Percentiles rank a stretch among this genome's conserved stretches.
Conservation (phyloP, 2,888 invertebrate species). For the Leptothorax acervorum region DNA sequence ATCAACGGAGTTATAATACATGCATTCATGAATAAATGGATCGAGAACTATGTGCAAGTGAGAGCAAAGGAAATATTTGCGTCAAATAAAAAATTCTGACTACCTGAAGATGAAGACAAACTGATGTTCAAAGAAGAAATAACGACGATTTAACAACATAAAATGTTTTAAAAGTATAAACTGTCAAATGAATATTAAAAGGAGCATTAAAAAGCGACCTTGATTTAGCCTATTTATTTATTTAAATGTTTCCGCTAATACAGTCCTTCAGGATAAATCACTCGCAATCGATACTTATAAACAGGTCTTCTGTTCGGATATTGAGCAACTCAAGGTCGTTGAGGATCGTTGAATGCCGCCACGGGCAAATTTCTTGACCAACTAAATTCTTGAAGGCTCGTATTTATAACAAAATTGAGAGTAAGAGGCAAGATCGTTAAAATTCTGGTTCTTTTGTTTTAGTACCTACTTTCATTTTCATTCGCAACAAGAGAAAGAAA, state of each 20-base stretch:
- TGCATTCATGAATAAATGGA: neutral
- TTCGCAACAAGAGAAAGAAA: neutral
- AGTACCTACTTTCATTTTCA: neutral
- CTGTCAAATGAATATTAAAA: neutral
- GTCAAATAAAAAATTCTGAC: neutral
- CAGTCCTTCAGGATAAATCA: neutral
- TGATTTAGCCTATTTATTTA: neutral
- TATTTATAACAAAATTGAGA: neutral
- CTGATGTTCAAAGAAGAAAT: neutral
- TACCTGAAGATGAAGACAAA: neutral
- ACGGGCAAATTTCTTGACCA: neutral
- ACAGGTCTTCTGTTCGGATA: neutral
- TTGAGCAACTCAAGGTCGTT: conserved; percentile 31
- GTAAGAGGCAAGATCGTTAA: neutral
- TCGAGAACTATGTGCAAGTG: neutral
- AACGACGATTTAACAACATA: neutral
- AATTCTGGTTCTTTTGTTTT: neutral
- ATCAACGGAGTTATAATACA: neutral
- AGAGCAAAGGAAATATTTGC: neutral
- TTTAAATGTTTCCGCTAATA: neutral
- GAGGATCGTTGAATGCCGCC: neutral
- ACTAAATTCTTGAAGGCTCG: neutral
- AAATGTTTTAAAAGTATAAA: neutral
- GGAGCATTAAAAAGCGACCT: neutral
- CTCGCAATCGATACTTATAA: neutral